A percentile compares a stretch with the other conserved stretches of the same genome.
These are phyloP conservation scores for Melopsittacus undulatus DNA, from an alignment of 2,797 vertebrate species.

Conservation along the genomic window DNA sequence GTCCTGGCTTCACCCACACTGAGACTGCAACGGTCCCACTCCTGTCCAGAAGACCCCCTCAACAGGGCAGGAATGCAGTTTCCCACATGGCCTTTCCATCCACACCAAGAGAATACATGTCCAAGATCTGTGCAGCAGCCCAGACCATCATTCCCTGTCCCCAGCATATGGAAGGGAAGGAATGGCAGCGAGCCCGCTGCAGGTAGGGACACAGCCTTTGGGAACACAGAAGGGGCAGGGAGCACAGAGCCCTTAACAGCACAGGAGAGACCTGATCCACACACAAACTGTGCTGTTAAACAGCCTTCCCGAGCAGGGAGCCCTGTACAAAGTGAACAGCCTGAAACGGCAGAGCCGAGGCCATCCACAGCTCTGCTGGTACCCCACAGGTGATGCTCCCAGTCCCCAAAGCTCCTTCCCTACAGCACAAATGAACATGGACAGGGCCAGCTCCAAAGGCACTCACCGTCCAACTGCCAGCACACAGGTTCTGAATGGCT, in stretches of 20 bases:
- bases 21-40: background rate
- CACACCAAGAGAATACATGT: too few relatives aligned
- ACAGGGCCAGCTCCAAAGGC: fast-evolving
- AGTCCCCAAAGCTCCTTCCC: background rate
- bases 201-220: background rate
- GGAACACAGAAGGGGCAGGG: background rate
- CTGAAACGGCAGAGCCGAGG: fast-evolving
- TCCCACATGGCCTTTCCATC: background rate
- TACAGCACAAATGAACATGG: fast-evolving
- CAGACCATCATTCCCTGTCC: background rate
- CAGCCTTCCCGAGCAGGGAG: fast-evolving
- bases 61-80: background rate
- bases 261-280: background rate
- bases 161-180: background rate
- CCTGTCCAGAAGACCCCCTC: background rate
- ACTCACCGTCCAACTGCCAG: slow-evolving; percentile 93
- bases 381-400: fast-evolving
- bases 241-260: background rate
- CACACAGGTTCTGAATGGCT: slow-evolving; percentile 95
- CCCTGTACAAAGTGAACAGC: fast-evolving
- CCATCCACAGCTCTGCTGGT: background rate
- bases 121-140: background rate
- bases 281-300: background rate
- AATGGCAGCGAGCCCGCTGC: fast-evolving
- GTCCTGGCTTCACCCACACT: background rate